Evolutionary conservation across 2,113 vertebrate genomes (phyloP).

Genomic region (Oncorhynchus nerka): DNA sequence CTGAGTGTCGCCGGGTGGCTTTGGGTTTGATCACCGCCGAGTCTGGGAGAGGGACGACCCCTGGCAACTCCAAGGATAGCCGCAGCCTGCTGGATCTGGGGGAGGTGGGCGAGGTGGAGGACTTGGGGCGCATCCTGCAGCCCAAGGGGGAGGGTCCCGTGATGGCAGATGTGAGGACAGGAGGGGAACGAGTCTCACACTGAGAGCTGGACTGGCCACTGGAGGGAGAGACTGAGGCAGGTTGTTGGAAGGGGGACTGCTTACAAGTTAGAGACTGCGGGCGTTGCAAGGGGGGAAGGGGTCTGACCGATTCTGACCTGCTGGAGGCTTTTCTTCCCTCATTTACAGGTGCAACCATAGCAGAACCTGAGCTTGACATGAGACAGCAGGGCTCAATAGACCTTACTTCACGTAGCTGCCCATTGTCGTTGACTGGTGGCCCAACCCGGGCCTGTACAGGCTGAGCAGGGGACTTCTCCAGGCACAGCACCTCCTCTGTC

Average conservation of each 20-base stretch:
- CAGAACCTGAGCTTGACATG: not conserved
- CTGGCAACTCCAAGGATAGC: slow-evolving; percentile 77
- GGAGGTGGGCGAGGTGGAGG: slow-evolving; percentile 62
- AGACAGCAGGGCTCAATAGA: not conserved
- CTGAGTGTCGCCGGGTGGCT: slow-evolving; percentile 79
- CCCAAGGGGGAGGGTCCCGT: slow-evolving; percentile 25
- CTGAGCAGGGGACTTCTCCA: not conserved
- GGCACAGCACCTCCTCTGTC: not conserved
- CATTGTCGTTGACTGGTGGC: not conserved
- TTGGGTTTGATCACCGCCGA: slow-evolving; percentile 56
- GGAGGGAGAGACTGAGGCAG: slow-evolving; percentile 79
- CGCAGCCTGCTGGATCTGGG: slow-evolving; percentile 75
- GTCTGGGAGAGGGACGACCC: slow-evolving; percentile 64
- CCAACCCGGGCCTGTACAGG: slow-evolving; percentile 1
- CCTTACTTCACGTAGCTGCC: not conserved
- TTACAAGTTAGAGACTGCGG: not conserved
- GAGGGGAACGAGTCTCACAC: slow-evolving; percentile 74
- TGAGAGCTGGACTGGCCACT: slow-evolving; percentile 74
- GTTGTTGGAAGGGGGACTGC: slow-evolving; percentile 70
- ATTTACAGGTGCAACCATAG: not conserved
- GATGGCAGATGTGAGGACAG: slow-evolving; percentile 69
- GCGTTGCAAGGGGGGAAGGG: not conserved
- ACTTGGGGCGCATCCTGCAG: slow-evolving; percentile 75
- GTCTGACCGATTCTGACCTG: not conserved
- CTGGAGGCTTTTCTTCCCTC: not conserved